These are phyloP conservation scores for Bombus pascuorum DNA, from an alignment of 1,140 invertebrate species.

Conservation along the genomic window DNA sequence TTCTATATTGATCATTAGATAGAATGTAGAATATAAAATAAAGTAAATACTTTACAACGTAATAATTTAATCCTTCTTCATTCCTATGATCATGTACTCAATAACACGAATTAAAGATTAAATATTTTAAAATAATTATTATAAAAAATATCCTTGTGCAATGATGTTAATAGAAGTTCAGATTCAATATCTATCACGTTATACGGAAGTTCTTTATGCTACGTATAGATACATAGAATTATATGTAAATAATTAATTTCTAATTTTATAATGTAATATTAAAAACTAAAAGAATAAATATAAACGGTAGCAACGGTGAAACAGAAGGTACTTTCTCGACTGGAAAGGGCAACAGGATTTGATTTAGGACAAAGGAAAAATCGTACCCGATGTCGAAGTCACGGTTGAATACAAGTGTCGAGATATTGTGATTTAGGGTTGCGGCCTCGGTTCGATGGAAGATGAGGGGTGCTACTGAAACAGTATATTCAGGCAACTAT, in stretches of 20 bases:
- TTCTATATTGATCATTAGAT: background rate
- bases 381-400: background rate
- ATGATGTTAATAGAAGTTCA: background rate
- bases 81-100: too few species aligned
- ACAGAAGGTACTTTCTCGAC: background rate
- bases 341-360: background rate
- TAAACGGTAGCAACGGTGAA: background rate
- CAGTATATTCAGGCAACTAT: conserved; percentile 32
- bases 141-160: background rate
- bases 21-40: background rate
- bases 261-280: background rate
- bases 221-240: too few species aligned
- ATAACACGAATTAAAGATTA: too few species aligned
- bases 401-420: conserved; percentile 29
- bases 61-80: background rate
- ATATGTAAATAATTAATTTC: too few species aligned
- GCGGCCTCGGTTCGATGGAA: background rate
- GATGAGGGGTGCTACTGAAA: background rate
- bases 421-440: conserved; percentile 48
- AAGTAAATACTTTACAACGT: background rate
- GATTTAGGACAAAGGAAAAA: conserved; percentile 1
- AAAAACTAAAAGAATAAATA: background rate
- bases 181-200: background rate
- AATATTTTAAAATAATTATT: too few species aligned
- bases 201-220: background rate